Evolutionary conservation across 2,797 vertebrate species (phyloP).

Genomic region (Gymnoscopelus braueri): DNA sequence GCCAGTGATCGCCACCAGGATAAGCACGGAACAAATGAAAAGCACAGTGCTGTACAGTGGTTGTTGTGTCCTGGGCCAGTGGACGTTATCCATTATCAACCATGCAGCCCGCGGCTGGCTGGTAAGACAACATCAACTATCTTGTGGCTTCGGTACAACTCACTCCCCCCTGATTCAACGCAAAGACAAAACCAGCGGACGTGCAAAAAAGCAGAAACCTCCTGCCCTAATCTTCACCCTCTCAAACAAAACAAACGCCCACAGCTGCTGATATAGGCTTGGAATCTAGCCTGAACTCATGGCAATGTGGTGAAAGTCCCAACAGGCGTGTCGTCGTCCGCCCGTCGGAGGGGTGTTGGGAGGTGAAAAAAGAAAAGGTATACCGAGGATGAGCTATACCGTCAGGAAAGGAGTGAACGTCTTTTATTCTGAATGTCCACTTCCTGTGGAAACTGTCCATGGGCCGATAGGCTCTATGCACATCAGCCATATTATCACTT

Average conservation of each 20-base stretch:
- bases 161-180: slow-evolving; percentile 28
- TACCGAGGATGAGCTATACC: slow-evolving; percentile 43
- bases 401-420: slow-evolving; percentile 31
- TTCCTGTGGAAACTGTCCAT: slow-evolving; percentile 47
- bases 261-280: slow-evolving; percentile 41
- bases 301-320: slow-evolving; percentile 51
- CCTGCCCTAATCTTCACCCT: slow-evolving; percentile 21
- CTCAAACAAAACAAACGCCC: slow-evolving; percentile 19
- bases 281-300: slow-evolving; percentile 29
- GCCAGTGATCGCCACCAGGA: slow-evolving; percentile 43
- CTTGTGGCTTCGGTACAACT: slow-evolving; percentile 48
- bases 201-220: slow-evolving; percentile 28
- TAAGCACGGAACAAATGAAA: slow-evolving; percentile 27
- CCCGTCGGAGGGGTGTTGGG: slow-evolving; percentile 45
- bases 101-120: slow-evolving; percentile 41
- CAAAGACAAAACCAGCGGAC: slow-evolving; percentile 41
- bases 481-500: too few relatives aligned
- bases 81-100: slow-evolving; percentile 43
- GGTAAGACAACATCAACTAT: slow-evolving; percentile 29
- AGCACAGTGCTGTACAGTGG: slow-evolving; percentile 25
- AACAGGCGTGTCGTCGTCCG: slow-evolving; percentile 36
- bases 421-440: slow-evolving; percentile 56
- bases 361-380: not conserved
- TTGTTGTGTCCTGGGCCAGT: slow-evolving; percentile 37
- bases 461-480: slow-evolving; percentile 24